Evolutionary conservation across 2,113 vertebrate genomes (phyloP).

Genomic region (Heterotilapia buettikoferi): DNA sequence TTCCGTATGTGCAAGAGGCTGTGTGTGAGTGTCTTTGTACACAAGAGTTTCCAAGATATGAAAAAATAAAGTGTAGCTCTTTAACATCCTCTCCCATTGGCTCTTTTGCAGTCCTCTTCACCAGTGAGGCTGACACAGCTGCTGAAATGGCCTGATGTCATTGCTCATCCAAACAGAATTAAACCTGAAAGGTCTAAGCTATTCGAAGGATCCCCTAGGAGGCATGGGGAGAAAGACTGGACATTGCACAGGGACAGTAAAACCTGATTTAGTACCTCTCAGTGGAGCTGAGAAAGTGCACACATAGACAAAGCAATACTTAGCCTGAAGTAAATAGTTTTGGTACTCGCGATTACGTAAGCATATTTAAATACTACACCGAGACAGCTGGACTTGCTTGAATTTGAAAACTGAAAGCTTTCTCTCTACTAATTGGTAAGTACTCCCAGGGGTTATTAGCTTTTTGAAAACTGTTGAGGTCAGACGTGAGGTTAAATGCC

Average conservation of each 20-base stretch:
- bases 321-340: background rate
- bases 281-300: background rate
- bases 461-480: background rate
- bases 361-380: background rate
- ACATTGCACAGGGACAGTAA: slow-evolving; percentile 25
- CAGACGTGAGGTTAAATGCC: background rate
- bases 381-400: background rate
- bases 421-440: background rate
- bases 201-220: slow-evolving; percentile 35
- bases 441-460: background rate
- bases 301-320: background rate
- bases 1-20: background rate
- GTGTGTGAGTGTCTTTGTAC: background rate
- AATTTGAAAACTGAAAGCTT: background rate
- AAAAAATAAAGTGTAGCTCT: slow-evolving; percentile 19
- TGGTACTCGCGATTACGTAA: background rate
- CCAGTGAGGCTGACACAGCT: slow-evolving; percentile 16
- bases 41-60: background rate
- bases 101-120: slow-evolving; percentile 15
- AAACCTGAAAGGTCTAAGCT: slow-evolving; percentile 46
- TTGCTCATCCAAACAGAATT: slow-evolving; percentile 55
- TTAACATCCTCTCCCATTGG: slow-evolving; percentile 44
- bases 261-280: slow-evolving; percentile 38
- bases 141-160: slow-evolving; percentile 41
- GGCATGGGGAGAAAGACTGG: slow-evolving; percentile 6